Evolutionary conservation across 2,888 invertebrate genomes (phyloP).

Genomic region (Chymomyza caudatula): DNA sequence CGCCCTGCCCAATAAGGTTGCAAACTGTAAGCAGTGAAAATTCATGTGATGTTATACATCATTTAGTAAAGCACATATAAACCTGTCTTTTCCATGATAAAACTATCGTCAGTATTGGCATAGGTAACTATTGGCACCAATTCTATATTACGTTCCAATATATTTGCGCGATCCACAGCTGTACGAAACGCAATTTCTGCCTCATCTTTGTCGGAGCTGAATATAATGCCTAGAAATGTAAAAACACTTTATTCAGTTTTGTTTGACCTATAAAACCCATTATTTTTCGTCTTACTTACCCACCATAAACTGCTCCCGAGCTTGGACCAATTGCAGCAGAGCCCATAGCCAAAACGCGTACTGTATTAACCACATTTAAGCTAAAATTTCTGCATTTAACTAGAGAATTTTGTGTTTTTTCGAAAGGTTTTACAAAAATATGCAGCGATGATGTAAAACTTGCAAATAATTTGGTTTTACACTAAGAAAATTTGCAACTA

Average conservation of each 20-base stretch:
- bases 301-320: slow-evolving; percentile 56
- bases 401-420: slow-evolving; percentile 8
- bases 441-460: slow-evolving; percentile 61
- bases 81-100: slow-evolving; percentile 76
- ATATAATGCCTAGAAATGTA: slow-evolving; percentile 76
- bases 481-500: slow-evolving; percentile 35
- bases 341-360: slow-evolving; percentile 1
- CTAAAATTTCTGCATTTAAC: slow-evolving; percentile 16
- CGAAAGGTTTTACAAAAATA: background rate
- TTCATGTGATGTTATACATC: background rate
- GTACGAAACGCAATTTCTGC: slow-evolving; percentile 82
- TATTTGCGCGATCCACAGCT: slow-evolving; percentile 79
- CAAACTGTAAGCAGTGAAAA: slow-evolving; percentile 80
- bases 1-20: slow-evolving; percentile 82
- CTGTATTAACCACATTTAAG: slow-evolving; percentile 37
- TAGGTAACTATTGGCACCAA: slow-evolving; percentile 72
- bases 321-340: slow-evolving; percentile 23
- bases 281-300: slow-evolving; percentile 50
- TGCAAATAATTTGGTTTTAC: slow-evolving; percentile 5
- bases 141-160: slow-evolving; percentile 74
- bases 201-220: slow-evolving; percentile 80
- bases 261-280: slow-evolving; percentile 4
- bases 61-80: background rate
- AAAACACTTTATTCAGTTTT: slow-evolving; percentile 1
- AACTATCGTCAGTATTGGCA: slow-evolving; percentile 74